Evolutionary conservation across 2,113 vertebrate genomes (phyloP).

Genomic region (Caranx melampygus): DNA sequence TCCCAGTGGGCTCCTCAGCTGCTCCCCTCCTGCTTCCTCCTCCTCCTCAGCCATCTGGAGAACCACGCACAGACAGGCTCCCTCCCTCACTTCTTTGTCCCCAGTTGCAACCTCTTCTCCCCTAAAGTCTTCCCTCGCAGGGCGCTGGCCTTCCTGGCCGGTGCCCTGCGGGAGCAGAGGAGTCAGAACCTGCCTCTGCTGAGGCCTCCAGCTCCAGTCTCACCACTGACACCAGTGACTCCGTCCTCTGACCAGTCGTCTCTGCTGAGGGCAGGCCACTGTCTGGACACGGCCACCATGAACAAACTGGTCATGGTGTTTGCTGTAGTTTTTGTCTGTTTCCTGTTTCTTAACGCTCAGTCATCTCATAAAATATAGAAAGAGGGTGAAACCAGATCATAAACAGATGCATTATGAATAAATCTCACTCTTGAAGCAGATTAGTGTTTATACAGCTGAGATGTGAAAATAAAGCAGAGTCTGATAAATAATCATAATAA

Average conservation of each 20-base stretch:
- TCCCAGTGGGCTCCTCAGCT: slow-evolving; percentile 60
- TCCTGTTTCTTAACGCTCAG: neutral
- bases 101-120: slow-evolving; percentile 75
- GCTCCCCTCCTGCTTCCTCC: slow-evolving; percentile 71
- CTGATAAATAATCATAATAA: too few species aligned
- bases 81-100: slow-evolving; percentile 80
- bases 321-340: neutral
- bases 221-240: neutral
- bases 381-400: too few species aligned
- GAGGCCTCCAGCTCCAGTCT: slow-evolving; percentile 33
- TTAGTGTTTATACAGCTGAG: too few species aligned
- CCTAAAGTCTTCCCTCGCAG: slow-evolving; percentile 56
- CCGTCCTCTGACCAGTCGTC: neutral
- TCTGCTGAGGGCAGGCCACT: accelerated
- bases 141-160: slow-evolving; percentile 65
- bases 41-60: slow-evolving; percentile 69
- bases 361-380: too few species aligned
- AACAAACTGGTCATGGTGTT: neutral
- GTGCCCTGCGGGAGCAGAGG: slow-evolving; percentile 69
- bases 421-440: too few species aligned
- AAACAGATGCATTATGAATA: too few species aligned
- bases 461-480: too few species aligned
- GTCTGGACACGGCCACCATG: neutral
- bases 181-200: slow-evolving; percentile 65
- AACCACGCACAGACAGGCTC: slow-evolving; percentile 35